Evolutionary conservation across 2,113 vertebrate species (phyloP).

Genomic region (Sialia sialis): DNA sequence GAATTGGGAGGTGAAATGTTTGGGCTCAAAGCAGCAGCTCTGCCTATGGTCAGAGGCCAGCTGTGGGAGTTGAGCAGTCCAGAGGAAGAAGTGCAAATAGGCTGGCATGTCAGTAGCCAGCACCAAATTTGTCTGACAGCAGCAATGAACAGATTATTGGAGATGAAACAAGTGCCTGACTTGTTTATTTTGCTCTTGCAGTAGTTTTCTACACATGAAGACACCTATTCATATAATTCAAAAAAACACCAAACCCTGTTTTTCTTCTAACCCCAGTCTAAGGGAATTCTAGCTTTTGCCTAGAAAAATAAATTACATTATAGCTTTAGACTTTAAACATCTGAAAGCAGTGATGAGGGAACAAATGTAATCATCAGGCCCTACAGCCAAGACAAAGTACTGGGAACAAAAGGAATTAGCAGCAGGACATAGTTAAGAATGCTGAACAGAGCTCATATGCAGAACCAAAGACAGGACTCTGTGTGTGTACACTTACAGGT

Average conservation of each 20-base stretch:
- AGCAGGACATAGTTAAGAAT: background rate
- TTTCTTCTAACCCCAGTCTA: background rate
- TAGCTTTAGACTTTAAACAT: background rate
- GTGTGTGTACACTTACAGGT: background rate
- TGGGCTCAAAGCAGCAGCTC: background rate
- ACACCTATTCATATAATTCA: background rate
- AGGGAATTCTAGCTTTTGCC: background rate
- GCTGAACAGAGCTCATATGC: background rate
- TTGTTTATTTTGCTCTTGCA: background rate
- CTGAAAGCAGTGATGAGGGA: background rate
- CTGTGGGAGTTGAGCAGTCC: background rate
- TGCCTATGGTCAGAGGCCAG: background rate
- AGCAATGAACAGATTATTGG: background rate
- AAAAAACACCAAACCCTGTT: background rate
- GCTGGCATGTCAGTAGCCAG: background rate
- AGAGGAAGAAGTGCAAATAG: background rate
- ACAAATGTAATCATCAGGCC: background rate
- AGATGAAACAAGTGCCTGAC: background rate
- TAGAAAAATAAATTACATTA: background rate
- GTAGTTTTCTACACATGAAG: background rate
- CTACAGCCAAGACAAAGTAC: background rate
- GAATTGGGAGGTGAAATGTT: background rate
- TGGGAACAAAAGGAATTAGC: background rate
- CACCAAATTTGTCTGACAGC: constrained; percentile 17
- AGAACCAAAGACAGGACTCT: background rate